Base-by-base conservation (phyloP, 2,888 invertebrate genomes). In the Spilosoma lubricipeda region DNA sequence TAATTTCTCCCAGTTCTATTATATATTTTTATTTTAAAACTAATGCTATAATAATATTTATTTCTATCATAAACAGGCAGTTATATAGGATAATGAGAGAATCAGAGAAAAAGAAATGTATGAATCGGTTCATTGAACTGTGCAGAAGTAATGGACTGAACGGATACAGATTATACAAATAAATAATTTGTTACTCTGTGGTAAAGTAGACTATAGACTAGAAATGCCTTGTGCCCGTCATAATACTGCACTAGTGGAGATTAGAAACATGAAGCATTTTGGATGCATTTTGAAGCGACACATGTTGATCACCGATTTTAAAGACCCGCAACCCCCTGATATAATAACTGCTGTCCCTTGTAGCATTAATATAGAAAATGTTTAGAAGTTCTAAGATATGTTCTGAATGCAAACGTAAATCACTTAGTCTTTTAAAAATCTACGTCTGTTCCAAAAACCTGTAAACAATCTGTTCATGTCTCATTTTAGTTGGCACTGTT, bases 41-140 rank as follows among this genome's bases (percentile, higher is more conserved):
- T 86, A 86, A 70, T 85, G 77, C 80, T 88, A 89, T 90, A 90
- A 92, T 87, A 70, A 87, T 86, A 76, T 86, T 87, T 89, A 77
- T 91, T 92, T 91, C 88, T 86, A 86, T 85, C 88, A 87, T 85
- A 85, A 90, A 92, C 94, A 95, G 95, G 95, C 92, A 93, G 77
- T 91, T 95, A 77, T 93, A 90, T 94, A 94, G 89, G 85, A 80
- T 94, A 89, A 92, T 93, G 92, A 94, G 86, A 93, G 94, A 94
- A 77, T 90, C 93, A 84, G 93, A 93, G 90, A 93, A 91, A 93
- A 93, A 92, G 91, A 93, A 92, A 89, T 92, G 86, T 89, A 87
- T 93, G 86, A 91, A 86, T 88, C 92, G 90, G 79, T 93, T 93
- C 92, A 92, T 90, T 92, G 93, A 95, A 81, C 89, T 95, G 84